A percentile compares a stretch with the other conserved stretches of the same genome.
These are phyloP conservation scores for Pinctada fucata DNA, from an alignment of 2,888 invertebrate genomes.

Conservation along the genomic window DNA sequence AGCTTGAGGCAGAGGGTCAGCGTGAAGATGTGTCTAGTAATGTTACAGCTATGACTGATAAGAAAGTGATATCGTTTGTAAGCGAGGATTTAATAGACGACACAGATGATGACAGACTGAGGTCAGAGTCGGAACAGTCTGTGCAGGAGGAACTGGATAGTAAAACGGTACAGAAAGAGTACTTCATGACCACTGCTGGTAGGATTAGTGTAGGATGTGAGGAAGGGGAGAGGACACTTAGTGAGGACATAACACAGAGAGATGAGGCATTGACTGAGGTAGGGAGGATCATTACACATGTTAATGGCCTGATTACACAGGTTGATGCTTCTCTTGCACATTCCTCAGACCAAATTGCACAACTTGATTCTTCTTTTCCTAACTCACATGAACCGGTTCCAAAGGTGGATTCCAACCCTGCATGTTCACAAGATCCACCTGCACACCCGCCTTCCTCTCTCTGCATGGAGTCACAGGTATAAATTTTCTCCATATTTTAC, in stretches of 20 bases:
- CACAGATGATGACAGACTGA: constrained; percentile 1
- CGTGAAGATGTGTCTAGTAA: not conserved
- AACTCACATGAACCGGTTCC: no score
- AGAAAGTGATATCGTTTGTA: not conserved
- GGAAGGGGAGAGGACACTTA: not conserved
- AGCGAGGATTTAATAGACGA: not conserved
- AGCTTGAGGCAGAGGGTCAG: no score
- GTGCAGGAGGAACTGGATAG: constrained; percentile 26
- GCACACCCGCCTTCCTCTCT: not conserved
- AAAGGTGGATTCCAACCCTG: no score
- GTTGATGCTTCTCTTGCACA: constrained; percentile 37
- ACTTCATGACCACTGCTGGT: constrained; percentile 63
- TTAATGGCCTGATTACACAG: constrained; percentile 42
- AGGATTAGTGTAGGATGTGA: constrained; percentile 61
- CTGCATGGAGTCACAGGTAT: constrained; percentile 3
- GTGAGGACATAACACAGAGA: not conserved
- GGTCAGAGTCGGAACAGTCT: constrained; percentile 16
- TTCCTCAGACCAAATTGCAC: not conserved
- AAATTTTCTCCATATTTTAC: not conserved
- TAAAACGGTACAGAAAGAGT: constrained; percentile 30
- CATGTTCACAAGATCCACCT: no score
- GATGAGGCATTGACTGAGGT: not conserved
- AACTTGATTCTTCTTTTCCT: no score
- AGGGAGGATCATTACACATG: constrained; percentile 35
- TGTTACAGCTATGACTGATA: not conserved